phyloP scores from a whole-genome alignment of 2,797 vertebrate genomes.

The Distichodus sexfasciatus region DNA sequence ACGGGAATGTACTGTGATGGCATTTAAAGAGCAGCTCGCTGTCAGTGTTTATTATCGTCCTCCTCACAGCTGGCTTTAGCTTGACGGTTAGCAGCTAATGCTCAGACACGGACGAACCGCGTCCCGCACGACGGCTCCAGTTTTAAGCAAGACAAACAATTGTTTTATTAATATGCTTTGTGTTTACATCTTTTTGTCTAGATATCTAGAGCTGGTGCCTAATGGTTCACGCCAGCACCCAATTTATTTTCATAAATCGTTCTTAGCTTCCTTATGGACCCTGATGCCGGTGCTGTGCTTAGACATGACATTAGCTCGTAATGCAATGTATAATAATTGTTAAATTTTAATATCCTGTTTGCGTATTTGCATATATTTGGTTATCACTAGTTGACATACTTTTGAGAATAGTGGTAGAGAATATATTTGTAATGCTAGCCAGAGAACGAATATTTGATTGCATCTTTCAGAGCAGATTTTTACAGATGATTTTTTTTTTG shows the following conservation, averaged over 20 bases:
- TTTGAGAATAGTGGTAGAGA: no score
- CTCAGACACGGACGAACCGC: conserved; percentile 21
- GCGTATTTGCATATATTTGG: no score
- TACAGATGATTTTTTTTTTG: no score
- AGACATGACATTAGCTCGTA: not conserved
- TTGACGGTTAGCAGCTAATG: conserved; percentile 1
- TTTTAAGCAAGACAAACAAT: no score
- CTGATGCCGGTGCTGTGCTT: not conserved
- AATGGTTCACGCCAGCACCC: conserved; percentile 37
- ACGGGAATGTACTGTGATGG: not conserved
- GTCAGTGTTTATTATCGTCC: conserved; percentile 22
- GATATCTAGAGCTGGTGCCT: not conserved
- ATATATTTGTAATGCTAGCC: no score
- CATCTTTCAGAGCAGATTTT: no score
- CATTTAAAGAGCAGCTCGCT: not conserved
- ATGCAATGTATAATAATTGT: no score
- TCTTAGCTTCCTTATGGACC: not conserved
- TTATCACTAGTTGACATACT: no score
- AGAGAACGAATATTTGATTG: no score
- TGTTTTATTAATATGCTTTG: no score
- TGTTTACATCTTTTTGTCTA: no score
- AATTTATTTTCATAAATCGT: conserved; percentile 38
- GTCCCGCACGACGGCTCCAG: not conserved
- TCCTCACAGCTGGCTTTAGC: conserved; percentile 10
- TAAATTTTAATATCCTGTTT: no score